Evolutionary conservation across 2,113 vertebrate genomes (phyloP).

Genomic region (Calyptommatus sinebrachiatus): DNA sequence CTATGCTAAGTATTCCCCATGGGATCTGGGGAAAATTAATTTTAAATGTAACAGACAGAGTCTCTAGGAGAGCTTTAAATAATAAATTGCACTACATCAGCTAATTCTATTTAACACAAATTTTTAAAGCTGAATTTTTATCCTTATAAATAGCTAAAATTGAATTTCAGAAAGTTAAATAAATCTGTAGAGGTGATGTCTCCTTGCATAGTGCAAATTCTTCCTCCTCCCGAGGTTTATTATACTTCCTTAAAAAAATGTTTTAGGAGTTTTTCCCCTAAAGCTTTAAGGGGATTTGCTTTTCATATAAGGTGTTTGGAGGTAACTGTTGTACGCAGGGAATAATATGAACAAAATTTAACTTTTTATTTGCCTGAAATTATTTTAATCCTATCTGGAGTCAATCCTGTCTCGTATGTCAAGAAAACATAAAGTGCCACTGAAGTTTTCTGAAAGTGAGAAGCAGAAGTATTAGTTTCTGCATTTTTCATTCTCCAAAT

Average conservation of each 20-base stretch:
- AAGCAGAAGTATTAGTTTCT: background rate
- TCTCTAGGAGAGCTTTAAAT: background rate
- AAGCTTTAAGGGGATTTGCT: too few relatives aligned
- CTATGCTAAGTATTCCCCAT: background rate
- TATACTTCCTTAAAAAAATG: too few relatives aligned
- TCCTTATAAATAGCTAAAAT: background rate
- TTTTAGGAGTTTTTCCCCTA: too few relatives aligned
- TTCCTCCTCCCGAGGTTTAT: too few relatives aligned
- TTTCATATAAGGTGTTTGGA: too few relatives aligned
- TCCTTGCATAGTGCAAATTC: too few relatives aligned
- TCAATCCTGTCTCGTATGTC: background rate
- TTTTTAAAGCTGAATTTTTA: background rate
- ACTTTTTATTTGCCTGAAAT: background rate
- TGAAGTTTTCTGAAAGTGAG: too few relatives aligned
- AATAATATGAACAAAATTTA: background rate
- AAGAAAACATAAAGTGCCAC: too few relatives aligned
- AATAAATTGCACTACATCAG: slow-evolving; percentile 9
- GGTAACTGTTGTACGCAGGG: too few relatives aligned
- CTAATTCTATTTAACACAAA: background rate
- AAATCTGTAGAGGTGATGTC: background rate
- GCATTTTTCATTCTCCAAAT: background rate
- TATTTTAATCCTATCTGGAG: background rate
- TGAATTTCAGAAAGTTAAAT: background rate
- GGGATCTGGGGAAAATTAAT: slow-evolving; percentile 1
- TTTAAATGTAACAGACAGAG: background rate